Conservation (phyloP, 2,113 vertebrate genomes). For the Procavia capensis region DNA sequence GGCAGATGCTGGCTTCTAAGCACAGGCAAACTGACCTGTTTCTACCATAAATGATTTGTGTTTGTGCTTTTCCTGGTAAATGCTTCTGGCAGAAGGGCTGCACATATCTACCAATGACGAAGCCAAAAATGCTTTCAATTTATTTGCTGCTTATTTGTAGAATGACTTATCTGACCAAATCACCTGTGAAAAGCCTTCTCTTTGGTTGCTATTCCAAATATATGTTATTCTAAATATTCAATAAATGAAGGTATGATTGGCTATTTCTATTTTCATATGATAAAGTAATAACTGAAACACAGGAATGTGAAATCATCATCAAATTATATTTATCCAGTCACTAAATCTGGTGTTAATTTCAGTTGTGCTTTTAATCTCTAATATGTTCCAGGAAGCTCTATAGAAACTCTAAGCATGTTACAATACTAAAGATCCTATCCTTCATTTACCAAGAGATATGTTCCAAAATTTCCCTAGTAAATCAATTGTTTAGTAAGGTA, state of each 20-base stretch:
- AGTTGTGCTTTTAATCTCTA: background rate
- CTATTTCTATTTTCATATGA: background rate
- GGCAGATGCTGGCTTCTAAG: background rate
- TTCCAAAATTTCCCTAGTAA: background rate
- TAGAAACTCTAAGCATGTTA: background rate
- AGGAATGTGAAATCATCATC: background rate
- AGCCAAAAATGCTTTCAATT: background rate
- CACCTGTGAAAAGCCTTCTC: background rate
- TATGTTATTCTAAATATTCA: background rate
- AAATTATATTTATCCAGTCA: background rate
- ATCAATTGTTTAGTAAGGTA: background rate
- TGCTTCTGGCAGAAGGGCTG: background rate
- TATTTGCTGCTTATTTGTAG: background rate
- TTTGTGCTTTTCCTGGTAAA: background rate
- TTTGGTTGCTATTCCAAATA: background rate
- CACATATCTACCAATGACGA: background rate
- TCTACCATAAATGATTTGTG: background rate
- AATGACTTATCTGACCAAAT: background rate
- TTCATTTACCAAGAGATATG: conserved; percentile 3
- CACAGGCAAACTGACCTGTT: background rate
- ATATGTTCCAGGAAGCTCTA: background rate
- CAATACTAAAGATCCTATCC: background rate
- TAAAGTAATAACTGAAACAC: background rate
- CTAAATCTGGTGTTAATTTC: background rate
- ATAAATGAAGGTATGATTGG: background rate